Evolutionary conservation across 2,888 invertebrate species (phyloP), one percentile per base, ranked within the genome.

Genomic region (Anthophora plumipes): DNA sequence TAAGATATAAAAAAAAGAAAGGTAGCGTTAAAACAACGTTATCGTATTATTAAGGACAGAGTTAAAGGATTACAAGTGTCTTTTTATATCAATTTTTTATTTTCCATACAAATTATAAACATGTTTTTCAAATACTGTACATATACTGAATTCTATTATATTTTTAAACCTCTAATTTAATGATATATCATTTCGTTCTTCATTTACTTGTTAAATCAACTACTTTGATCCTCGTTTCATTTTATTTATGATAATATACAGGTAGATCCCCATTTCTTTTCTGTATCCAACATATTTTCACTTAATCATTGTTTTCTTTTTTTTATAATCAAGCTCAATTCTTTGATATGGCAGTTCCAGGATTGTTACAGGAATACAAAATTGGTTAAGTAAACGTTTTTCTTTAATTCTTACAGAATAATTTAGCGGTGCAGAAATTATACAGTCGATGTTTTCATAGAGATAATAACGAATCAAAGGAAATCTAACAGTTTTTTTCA

Each of bases 51-150:
- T 20, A 50, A 37, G 48, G 68, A 9, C n/a, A 14, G n/a, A n/a
- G 22, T 11, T 25, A 57, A 68, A 71, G 63, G 69, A 50, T 39
- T 60, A 61, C n/a, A 52, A 17, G n/a, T 64, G 59, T 81, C 67
- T 77, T 92, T 92, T 93, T 92, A 92, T 93, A 93, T 93, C 93
- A 92, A 93, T 93, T 93, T 91, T 93, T 93, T 92, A 92, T 92
- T 92, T 96, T 96, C 96, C 96, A 96, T 96, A 96, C 96, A 96
- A 96, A 96, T 96, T 96, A 96, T 96, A 95, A 96, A 96, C 96
- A 95, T 96, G 95, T 95, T 95, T 94, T 95, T 96, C 96, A 96
- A 96, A 96, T 96, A 96, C 96, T 96, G 96, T 96, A 96, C 96
- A 96, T 93, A 93, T 93, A 93, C 93, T 93, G 93, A 93, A 91